Base-by-base conservation (phyloP, 2,113 vertebrate genomes). In the Corapipo altera region DNA sequence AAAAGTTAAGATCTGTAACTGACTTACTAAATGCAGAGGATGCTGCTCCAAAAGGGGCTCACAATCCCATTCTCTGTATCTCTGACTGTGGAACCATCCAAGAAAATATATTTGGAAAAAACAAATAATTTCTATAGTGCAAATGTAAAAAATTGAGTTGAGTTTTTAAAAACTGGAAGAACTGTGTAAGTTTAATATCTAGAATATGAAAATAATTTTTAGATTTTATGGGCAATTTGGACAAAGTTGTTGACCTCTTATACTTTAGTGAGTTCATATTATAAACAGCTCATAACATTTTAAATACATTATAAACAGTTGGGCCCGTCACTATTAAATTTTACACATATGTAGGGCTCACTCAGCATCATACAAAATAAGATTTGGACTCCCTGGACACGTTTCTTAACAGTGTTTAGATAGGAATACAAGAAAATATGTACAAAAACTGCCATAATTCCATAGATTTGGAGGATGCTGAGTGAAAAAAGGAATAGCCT, bases 241-340 rank as follows among this genome's bases (percentile, higher is more conserved):
- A n/a, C 1, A 3, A 27, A 2, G 0, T 12, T 41, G 2, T 46
- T 48, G 9, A 43, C 21, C 52, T 33, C 8, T 71, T 64, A 28
- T 18, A 2, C 6, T 49, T 77, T 23, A 75, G 9, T 22, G 12
- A 49, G 5, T 65, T 69, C 9, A 3, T 48, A 28, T 15, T 27
- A 48, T n/a, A 55, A 79, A 24, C 8, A 51, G 23, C 32, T 79
- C 6, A 46, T 59, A 52, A 52, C 8, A 52, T 16, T 28, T 16
- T 52, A 52, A 52, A 16, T 52, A 52, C 26, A 20, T 16, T 27
- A 55, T 32, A 55, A 83, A 24, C 6, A 51, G 22, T 58, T 55
- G 23, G 19, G 7, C 3, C 6, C 11, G 21, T n/a, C 15, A 21
- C 4, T 35, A 12, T 28, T 21, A 44, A 9, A 6, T 55, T 16